A percentile compares a stretch with the other conserved stretches of the same genome.
phyloP scores from a whole-genome alignment of 2,888 invertebrate genomes.

The Aethes cnicana region DNA sequence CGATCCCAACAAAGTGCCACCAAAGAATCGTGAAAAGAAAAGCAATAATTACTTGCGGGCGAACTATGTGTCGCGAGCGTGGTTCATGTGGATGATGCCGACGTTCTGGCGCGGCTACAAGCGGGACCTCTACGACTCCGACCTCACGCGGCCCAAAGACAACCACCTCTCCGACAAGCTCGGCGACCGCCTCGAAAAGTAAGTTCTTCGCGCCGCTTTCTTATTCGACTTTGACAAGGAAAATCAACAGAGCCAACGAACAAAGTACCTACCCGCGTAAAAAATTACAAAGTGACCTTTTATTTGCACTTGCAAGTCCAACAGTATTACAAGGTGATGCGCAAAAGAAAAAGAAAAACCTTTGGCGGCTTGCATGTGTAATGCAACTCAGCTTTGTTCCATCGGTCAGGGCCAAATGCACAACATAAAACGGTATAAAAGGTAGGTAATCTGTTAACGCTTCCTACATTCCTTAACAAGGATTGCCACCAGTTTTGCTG shows the following conservation, averaged over 20 bases:
- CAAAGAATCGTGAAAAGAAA: slow-evolving; percentile 74
- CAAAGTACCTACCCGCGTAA: neutral
- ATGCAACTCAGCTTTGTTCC: slow-evolving; percentile 37
- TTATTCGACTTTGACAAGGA: neutral
- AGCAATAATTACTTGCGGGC: slow-evolving; percentile 72
- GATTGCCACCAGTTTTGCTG: neutral
- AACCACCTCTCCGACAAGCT: slow-evolving; percentile 85
- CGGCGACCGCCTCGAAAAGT: slow-evolving; percentile 85
- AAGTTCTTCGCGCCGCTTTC: slow-evolving; percentile 51
- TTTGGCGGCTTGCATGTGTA: slow-evolving; percentile 37
- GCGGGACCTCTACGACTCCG: slow-evolving; percentile 84
- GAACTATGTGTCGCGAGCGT: slow-evolving; percentile 67
- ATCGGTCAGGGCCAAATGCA: slow-evolving; percentile 36
- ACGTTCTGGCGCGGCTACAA: slow-evolving; percentile 83
- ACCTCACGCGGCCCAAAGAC: slow-evolving; percentile 86
- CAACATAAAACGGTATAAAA: slow-evolving; percentile 29
- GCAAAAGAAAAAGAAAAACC: slow-evolving; percentile 39
- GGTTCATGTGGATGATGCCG: slow-evolving; percentile 81
- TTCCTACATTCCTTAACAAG: slow-evolving; percentile 22
- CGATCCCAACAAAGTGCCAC: slow-evolving; percentile 71
- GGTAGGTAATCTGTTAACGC: slow-evolving; percentile 13
- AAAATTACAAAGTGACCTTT: slow-evolving; percentile 46
- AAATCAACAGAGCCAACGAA: neutral
- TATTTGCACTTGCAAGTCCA: too few relatives aligned
- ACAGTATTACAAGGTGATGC: slow-evolving; percentile 48